Evolutionary conservation across 1,140 invertebrate genomes (phyloP).

Genomic region (Pentalonia nigronervosa): DNA sequence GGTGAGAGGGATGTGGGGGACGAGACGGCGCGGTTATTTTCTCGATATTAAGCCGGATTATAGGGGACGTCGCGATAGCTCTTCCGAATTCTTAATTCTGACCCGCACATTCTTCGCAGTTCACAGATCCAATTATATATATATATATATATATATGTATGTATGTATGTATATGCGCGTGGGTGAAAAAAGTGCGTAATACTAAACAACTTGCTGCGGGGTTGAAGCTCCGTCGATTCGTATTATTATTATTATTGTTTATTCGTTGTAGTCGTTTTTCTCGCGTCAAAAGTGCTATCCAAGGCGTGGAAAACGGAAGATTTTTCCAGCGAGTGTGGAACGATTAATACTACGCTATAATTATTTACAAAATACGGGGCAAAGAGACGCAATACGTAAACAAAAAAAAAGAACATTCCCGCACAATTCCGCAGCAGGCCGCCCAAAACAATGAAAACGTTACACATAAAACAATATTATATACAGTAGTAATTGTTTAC

Average conservation of each 20-base stretch:
- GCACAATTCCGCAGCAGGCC: neutral
- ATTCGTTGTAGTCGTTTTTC: neutral
- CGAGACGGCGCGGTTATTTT: neutral
- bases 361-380: too few relatives aligned
- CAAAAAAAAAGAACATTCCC: neutral
- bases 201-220: neutral
- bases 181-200: neutral
- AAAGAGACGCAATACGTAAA: neutral
- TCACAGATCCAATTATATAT: constrained; percentile 1
- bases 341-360: too few relatives aligned
- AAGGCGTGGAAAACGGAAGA: neutral
- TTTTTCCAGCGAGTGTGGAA: neutral
- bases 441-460: neutral
- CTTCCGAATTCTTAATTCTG: constrained; percentile 35
- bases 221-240: neutral
- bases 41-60: neutral
- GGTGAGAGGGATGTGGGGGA: neutral
- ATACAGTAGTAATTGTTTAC: neutral
- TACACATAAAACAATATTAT: neutral
- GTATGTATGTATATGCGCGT: neutral
- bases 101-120: constrained; percentile 22
- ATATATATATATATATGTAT: neutral
- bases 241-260: neutral
- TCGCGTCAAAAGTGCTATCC: neutral
- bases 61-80: constrained; percentile 25